Base-by-base conservation (phyloP, 2,113 vertebrate species). In the Macaca mulatta region DNA sequence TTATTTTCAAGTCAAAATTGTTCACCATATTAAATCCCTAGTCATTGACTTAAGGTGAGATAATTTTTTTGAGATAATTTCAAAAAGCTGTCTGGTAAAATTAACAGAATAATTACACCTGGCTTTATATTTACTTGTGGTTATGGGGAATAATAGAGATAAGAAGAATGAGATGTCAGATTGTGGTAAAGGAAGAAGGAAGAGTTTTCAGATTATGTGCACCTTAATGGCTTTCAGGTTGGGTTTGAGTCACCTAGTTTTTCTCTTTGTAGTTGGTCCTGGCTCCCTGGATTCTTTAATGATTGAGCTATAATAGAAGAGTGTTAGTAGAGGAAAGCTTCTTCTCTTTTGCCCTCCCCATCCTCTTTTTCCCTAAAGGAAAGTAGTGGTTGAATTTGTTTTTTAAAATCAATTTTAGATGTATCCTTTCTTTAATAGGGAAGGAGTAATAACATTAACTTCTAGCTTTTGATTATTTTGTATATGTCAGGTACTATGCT, bases 1-100 rank as follows among this genome's bases (percentile, higher is more conserved):
- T 70, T 57, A 93, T 79, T 89, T 89, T 96, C 45, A 94, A 40
- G 38, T 88, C 8, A 95, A 30, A 96, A 87, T 93, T 82, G n/a
- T 70, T 95, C 16, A 38, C 55, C 3, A 64, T 88, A 8, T 96
- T 78, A 97, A 82, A 82, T 95, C 69, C 64, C 79, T 95, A 70
- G 14, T 93, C n/a, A 74, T 93, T 90, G 75, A 67, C 20, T 74
- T 87, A 59, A 87, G 93, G 22, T 78, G 69, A 87, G 13, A 50
- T 50, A 50, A 50, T 50, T 50, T 50, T 50, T 83, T 84, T 88
- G 57, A 90, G 55, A 77, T 92, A 75, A 94, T 89, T 94, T 92
- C 8, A 75, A 85, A 85, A 93, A 88, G 75, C n/a, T 59, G 30
- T 45, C 27, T 32, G 20, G 32, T 22, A 89, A 38, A 80, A 61